Conservation (phyloP, 2,888 invertebrate genomes). For the Drosophila nr. perissopoda region DNA sequence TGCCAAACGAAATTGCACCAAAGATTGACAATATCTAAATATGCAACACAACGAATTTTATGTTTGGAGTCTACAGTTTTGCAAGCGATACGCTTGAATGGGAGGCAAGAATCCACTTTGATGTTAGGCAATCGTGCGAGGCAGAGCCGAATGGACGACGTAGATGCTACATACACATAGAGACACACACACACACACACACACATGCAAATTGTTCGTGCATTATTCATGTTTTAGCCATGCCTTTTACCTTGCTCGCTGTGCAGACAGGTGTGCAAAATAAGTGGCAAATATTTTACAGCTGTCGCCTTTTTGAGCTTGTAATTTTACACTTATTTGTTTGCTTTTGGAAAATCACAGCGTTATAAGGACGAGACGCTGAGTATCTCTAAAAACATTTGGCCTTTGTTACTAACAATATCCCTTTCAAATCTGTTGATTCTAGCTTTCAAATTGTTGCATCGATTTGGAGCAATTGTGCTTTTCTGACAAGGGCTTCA, state of each 20-base stretch:
- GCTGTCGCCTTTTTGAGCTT: slow-evolving; percentile 52
- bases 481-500: background rate
- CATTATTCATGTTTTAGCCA: slow-evolving; percentile 62
- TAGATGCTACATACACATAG: slow-evolving; percentile 11
- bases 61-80: slow-evolving; percentile 19
- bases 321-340: slow-evolving; percentile 49
- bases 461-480: background rate
- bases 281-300: slow-evolving; percentile 73
- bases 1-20: slow-evolving; percentile 33
- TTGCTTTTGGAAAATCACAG: slow-evolving; percentile 36
- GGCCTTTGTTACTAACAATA: background rate
- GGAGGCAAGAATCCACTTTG: slow-evolving; percentile 63
- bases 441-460: background rate
- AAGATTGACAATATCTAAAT: slow-evolving; percentile 35
- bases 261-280: slow-evolving; percentile 80
- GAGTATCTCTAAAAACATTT: background rate
- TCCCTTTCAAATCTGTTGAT: background rate
- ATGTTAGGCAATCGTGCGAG: slow-evolving; percentile 71
- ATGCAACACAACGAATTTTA: slow-evolving; percentile 35
- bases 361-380: background rate
- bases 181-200: background rate
- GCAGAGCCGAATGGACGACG: slow-evolving; percentile 31
- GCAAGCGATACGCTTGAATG: slow-evolving; percentile 45
- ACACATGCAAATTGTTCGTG: slow-evolving; percentile 19
- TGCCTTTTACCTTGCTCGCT: slow-evolving; percentile 33